Base-by-base conservation (phyloP, 2,113 vertebrate genomes). In the Macheiramphus alcinus region DNA sequence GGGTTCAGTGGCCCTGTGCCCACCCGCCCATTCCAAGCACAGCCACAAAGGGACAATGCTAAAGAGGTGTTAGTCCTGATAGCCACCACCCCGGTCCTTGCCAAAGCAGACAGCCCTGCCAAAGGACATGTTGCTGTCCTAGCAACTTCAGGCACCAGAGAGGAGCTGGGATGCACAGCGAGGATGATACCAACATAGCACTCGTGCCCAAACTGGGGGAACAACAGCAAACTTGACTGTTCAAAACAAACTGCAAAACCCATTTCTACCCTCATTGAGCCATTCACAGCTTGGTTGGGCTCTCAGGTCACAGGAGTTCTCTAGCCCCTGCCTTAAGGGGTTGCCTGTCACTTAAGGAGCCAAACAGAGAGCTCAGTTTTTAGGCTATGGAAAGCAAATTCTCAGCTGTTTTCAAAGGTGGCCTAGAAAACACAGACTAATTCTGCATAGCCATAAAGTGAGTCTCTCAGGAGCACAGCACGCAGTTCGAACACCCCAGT, bases 391-490 rank as follows among this genome's bases (percentile, higher is more conserved):
- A 95, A 91, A 96, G 88, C 19, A 88, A 95, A 94, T 93, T 86
- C 88, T 76, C 55, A 81, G 56, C 36, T 2, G 0, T 82, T 91
- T 95, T 80, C 71, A 80, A 52, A 94, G 72, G 61, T 81, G 96
- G 82, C 95, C 95, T 94, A 94, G 88, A 96, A 95, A 97, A 84
- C 59, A 86, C 27, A 78, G 86, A 67, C 68, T 93, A 95, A 95
- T 92, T 92, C 88, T 87, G 75, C 79, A 67, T 10, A 93, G 63
- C 43, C 38, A 45, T 83, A 71, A 90, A 81, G 47, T 2, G 1
- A 83, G 50, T 61, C 80, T 52, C 88, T 79, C 72, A 67, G 72
- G 80, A 94, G 63, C n/a, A 53, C 31, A 70, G 71, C 16, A 26
- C 0, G 0, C 27, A n/a, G 58, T 45, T 73, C 0, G 1, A 85